phyloP scores from a whole-genome alignment of 2,888 invertebrate genomes.

The Ochropleura plecta region DNA sequence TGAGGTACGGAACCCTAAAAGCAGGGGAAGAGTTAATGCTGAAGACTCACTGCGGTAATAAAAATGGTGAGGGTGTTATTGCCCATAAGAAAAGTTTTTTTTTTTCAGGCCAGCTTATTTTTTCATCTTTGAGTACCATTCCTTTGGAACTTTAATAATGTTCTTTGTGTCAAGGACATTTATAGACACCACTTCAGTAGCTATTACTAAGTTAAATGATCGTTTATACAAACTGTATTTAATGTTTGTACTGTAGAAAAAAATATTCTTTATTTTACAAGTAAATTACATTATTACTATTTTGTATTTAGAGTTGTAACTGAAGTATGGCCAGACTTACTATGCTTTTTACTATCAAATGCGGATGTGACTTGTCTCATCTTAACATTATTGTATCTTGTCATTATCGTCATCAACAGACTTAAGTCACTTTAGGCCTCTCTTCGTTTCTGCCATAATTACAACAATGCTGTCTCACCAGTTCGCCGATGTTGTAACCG shows the following conservation, averaged over 20 bases:
- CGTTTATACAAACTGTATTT: too few relatives aligned
- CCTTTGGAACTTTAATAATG: too few relatives aligned
- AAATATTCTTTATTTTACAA: too few relatives aligned
- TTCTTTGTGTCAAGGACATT: too few relatives aligned
- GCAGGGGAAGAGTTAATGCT: too few relatives aligned
- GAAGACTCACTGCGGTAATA: too few relatives aligned
- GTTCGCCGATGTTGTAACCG: background rate
- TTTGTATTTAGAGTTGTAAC: background rate
- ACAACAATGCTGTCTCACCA: background rate
- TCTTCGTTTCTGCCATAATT: background rate
- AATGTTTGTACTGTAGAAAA: too few relatives aligned
- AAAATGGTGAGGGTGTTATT: too few relatives aligned
- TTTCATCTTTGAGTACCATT: too few relatives aligned
- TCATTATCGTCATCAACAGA: background rate
- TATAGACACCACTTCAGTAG: background rate
- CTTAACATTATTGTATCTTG: background rate
- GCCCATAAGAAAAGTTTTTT: too few relatives aligned
- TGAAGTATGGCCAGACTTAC: background rate
- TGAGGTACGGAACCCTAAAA: too few relatives aligned
- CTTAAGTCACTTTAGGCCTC: background rate
- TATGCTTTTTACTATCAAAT: background rate
- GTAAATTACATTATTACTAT: background rate
- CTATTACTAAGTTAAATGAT: background rate
- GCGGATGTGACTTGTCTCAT: background rate
- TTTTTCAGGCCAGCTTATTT: too few relatives aligned